These are phyloP conservation scores for Podarcis raffonei DNA, from an alignment of 2,113 vertebrate species.

Conservation along the genomic window DNA sequence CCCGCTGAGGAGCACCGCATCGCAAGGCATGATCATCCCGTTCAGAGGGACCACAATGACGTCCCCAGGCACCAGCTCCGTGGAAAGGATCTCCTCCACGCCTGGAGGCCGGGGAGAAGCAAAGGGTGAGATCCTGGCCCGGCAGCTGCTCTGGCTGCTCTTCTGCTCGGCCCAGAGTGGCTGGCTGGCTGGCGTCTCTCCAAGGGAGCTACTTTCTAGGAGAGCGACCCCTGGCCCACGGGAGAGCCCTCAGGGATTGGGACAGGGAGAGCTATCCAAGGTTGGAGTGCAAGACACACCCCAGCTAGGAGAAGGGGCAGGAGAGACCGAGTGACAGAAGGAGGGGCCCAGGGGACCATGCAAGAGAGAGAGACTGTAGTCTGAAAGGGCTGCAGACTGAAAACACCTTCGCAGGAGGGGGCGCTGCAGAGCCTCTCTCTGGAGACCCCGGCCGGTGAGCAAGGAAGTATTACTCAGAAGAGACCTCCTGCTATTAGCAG, in stretches of 20 bases:
- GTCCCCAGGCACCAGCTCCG: conserved; percentile 94
- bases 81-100: conserved; percentile 92
- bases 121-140: background rate
- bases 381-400: background rate
- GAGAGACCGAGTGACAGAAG: no score
- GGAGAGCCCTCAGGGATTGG: background rate
- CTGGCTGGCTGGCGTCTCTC: background rate
- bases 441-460: no score
- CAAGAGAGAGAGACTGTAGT: no score
- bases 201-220: background rate
- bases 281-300: no score
- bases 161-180: background rate
- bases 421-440: no score
- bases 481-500: no score
- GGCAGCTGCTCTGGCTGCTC: no score
- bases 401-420: background rate
- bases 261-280: no score
- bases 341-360: no score
- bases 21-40: conserved; percentile 96
- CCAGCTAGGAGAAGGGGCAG: background rate
- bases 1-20: conserved; percentile 92
- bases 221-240: background rate
- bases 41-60: conserved; percentile 92
- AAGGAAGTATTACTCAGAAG: no score
- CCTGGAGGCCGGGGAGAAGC: conserved; percentile 71